phyloP scores from a whole-genome alignment of 2,113 vertebrate genomes.

The Saimiri boliviensis region DNA sequence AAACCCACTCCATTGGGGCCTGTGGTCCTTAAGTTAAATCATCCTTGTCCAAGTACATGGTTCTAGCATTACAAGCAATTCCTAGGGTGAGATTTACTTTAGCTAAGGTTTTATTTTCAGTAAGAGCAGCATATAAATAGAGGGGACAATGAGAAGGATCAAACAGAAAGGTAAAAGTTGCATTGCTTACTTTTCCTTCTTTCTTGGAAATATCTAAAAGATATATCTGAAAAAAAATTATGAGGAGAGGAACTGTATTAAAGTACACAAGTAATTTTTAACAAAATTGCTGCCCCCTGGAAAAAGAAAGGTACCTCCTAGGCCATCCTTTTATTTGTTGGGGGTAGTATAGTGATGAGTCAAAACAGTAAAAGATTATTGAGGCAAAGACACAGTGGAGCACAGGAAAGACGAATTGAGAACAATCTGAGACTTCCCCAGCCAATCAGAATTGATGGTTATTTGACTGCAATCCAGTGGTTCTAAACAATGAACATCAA shows the following conservation, averaged over 20 bases:
- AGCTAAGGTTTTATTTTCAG: background rate
- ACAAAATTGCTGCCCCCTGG: constrained; percentile 53
- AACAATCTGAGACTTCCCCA: background rate
- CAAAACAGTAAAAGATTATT: constrained; percentile 33
- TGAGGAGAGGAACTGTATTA: constrained; percentile 51
- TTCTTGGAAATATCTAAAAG: background rate
- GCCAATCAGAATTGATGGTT: background rate
- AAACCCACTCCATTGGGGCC: background rate
- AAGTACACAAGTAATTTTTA: constrained; percentile 61
- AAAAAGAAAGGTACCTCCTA: constrained; percentile 28
- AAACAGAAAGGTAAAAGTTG: background rate
- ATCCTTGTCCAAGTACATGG: background rate
- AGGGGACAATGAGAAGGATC: background rate
- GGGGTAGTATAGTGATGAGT: accelerated
- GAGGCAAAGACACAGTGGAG: background rate
- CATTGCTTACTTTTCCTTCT: background rate
- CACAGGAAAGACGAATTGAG: background rate
- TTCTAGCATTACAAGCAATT: background rate
- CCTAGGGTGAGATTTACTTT: background rate
- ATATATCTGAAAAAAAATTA: constrained; percentile 34
- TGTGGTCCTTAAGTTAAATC: background rate
- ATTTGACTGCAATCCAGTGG: constrained; percentile 47
- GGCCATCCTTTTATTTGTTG: background rate
- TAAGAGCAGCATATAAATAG: background rate
- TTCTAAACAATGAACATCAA: constrained; percentile 74